Conservation (phyloP, 2,797 vertebrate species). For the Poeciliopsis gracilis region DNA sequence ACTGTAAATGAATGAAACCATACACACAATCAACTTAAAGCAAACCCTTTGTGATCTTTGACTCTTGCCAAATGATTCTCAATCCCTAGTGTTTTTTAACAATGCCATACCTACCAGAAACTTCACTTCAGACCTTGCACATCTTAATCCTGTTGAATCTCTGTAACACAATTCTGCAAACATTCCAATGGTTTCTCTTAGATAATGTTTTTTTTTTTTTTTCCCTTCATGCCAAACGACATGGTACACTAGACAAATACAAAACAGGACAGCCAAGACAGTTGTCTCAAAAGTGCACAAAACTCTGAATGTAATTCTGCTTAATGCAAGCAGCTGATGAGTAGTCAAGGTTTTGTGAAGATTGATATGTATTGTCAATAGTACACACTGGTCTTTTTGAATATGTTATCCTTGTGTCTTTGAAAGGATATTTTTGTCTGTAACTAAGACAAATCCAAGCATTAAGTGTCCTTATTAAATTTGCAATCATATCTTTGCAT, state of each 20-base stretch:
- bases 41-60: slow-evolving; percentile 20
- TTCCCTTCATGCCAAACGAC: slow-evolving; percentile 37
- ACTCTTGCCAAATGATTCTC: slow-evolving; percentile 28
- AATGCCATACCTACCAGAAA: slow-evolving; percentile 25
- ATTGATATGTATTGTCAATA: slow-evolving; percentile 66
- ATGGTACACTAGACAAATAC: slow-evolving; percentile 59
- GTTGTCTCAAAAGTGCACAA: slow-evolving; percentile 67
- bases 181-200: slow-evolving; percentile 37
- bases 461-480: slow-evolving; percentile 24
- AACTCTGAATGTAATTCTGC: slow-evolving; percentile 59
- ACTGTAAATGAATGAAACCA: slow-evolving; percentile 22
- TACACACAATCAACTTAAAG: slow-evolving; percentile 20
- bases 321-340: slow-evolving; percentile 61
- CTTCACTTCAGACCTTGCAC: slow-evolving; percentile 18
- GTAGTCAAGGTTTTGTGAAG: slow-evolving; percentile 53
- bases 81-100: slow-evolving; percentile 42
- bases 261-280: slow-evolving; percentile 66
- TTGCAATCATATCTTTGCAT: slow-evolving; percentile 25
- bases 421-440: slow-evolving; percentile 11
- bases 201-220: slow-evolving; percentile 36
- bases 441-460: slow-evolving; percentile 27
- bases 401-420: slow-evolving; percentile 34
- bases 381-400: slow-evolving; percentile 19
- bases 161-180: slow-evolving; percentile 27
- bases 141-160: slow-evolving; percentile 11